phyloP scores from a whole-genome alignment of 2,888 invertebrate species.

The Archips xylosteana region DNA sequence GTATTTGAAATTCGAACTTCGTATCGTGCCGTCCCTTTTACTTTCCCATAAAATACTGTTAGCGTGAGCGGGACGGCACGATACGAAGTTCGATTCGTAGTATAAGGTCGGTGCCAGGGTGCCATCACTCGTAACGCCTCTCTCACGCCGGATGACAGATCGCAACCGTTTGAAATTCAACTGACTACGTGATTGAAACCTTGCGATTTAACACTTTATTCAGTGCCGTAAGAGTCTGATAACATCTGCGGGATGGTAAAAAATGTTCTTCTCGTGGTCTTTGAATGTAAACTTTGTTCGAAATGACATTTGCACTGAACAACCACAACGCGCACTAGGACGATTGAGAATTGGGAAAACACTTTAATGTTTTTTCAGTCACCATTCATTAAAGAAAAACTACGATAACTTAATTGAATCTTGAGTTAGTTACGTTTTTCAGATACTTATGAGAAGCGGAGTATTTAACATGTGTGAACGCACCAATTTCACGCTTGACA shows the following conservation, averaged over 20 bases:
- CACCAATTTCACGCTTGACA: not conserved
- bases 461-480: not conserved
- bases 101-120: not conserved
- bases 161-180: constrained; percentile 20
- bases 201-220: not conserved
- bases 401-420: not conserved
- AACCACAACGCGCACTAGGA: too few species aligned
- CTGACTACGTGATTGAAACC: constrained; percentile 3
- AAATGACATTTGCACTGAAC: too few species aligned
- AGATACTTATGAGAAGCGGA: not conserved
- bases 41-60: too few species aligned
- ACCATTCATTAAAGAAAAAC: too few species aligned
- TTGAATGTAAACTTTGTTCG: not conserved
- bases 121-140: not conserved
- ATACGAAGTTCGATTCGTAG: too few species aligned
- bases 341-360: too few species aligned
- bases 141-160: constrained; percentile 13
- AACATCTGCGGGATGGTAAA: not conserved
- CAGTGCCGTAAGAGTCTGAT: not conserved
- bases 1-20: too few species aligned
- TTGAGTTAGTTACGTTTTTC: not conserved
- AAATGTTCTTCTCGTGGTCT: not conserved
- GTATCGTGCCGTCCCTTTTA: too few species aligned
- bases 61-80: too few species aligned
- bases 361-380: too few species aligned